Percentiles rank a stretch among this genome's conserved stretches.
phyloP scores from a whole-genome alignment of 30 jellyfish, hydroid and myxozoan species.

The Turritopsis rubra region DNA sequence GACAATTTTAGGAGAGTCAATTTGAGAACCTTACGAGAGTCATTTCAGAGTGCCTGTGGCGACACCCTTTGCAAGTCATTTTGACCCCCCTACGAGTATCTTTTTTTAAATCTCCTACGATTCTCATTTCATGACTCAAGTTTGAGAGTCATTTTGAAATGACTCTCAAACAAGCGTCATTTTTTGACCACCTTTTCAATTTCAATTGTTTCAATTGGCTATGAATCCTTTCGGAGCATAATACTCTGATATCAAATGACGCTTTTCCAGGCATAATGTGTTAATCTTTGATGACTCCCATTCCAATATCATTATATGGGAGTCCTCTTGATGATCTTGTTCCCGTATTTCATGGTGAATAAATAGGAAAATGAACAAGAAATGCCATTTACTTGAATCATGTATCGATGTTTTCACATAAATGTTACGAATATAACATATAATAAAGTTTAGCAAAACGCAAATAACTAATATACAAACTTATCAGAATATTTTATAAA shows the following conservation, averaged over 20 bases:
- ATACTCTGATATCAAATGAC: neutral
- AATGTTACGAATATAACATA: neutral
- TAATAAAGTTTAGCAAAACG: neutral
- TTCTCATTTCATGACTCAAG: neutral
- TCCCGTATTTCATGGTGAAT: neutral
- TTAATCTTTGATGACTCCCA: neutral
- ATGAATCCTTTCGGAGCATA: neutral
- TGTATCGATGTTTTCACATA: neutral
- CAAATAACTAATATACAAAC: neutral
- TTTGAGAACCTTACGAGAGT: neutral
- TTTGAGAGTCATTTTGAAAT: neutral
- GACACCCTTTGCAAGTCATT: neutral
- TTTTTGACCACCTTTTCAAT: neutral
- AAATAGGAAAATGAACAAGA: neutral
- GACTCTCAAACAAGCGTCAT: neutral
- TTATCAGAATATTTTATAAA: no score
- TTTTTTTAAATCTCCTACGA: neutral
- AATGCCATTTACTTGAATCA: neutral
- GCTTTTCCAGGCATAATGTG: neutral
- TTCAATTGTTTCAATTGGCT: neutral
- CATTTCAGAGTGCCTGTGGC: neutral
- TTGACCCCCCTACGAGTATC: neutral
- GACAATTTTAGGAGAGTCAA: neutral
- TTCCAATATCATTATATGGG: neutral
- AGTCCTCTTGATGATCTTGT: neutral